Evolutionary conservation across 2,888 invertebrate species (phyloP).

Genomic region (Chymomyza procnemis): DNA sequence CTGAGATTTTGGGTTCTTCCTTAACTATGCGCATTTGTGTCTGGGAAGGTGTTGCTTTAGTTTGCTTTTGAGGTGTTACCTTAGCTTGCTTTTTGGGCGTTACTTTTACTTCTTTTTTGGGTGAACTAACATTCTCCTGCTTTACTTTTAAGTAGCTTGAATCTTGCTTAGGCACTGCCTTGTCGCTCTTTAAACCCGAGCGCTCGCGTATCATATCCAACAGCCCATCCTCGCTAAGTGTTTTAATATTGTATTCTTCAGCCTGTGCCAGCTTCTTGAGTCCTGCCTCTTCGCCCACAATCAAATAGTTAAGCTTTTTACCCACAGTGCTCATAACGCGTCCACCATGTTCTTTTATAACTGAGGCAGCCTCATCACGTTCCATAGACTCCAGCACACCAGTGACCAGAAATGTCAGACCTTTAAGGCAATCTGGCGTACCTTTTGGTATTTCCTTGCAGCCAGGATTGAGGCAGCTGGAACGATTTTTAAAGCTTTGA

Average conservation of each 20-base stretch:
- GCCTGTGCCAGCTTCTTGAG: constrained; percentile 90
- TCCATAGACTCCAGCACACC: constrained; percentile 94
- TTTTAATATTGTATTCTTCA: constrained; percentile 84
- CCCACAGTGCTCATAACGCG: constrained; percentile 86
- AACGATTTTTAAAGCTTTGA: constrained; percentile 86
- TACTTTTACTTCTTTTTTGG: constrained; percentile 22
- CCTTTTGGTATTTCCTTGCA: constrained; percentile 91
- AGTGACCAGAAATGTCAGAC: constrained; percentile 87
- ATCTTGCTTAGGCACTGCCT: constrained; percentile 36
- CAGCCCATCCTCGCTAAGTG: constrained; percentile 89
- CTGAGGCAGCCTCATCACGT: constrained; percentile 86
- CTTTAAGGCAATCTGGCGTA: constrained; percentile 84
- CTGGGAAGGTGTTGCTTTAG: not conserved
- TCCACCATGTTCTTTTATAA: constrained; percentile 90
- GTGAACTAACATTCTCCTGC: constrained; percentile 7
- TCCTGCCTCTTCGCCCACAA: constrained; percentile 92
- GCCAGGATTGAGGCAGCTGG: constrained; percentile 90
- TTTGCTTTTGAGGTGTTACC: not conserved
- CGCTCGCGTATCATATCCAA: constrained; percentile 86
- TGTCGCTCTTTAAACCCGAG: constrained; percentile 75
- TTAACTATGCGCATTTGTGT: constrained; percentile 1
- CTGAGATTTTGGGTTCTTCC: not conserved
- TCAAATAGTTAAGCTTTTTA: constrained; percentile 88
- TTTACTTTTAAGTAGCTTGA: constrained; percentile 7
- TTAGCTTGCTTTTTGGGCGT: constrained; percentile 31